Percentiles rank a stretch among this genome's conserved stretches.
phyloP scores from a whole-genome alignment of 2,888 invertebrate genomes.

The Labia minor region DNA sequence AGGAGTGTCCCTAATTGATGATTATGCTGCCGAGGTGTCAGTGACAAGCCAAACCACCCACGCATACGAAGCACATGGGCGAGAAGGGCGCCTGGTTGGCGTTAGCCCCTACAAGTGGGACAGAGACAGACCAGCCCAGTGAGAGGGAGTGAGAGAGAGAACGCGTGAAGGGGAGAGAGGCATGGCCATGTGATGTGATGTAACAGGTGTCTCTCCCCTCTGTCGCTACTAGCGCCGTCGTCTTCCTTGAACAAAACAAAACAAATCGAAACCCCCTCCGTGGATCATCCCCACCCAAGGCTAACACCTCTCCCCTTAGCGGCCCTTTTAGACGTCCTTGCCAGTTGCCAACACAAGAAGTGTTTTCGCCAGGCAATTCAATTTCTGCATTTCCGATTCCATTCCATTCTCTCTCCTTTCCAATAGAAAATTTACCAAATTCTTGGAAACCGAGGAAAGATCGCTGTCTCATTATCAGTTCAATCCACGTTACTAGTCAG shows the following conservation, averaged over 20 bases:
- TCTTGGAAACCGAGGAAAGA: too few species aligned
- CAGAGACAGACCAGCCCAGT: background rate
- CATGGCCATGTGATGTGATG: constrained; percentile 13
- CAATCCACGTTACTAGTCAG: too few species aligned
- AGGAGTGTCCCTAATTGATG: too few species aligned
- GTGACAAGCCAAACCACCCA: background rate
- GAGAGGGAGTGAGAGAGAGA: background rate
- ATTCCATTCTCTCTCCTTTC: background rate
- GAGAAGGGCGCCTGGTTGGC: background rate
- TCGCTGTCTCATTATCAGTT: too few species aligned
- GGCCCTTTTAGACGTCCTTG: constrained; percentile 2
- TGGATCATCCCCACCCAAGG: background rate
- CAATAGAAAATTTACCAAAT: too few species aligned
- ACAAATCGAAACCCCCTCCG: background rate
- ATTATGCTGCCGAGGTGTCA: background rate
- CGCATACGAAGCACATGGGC: too few species aligned
- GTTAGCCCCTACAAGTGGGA: background rate
- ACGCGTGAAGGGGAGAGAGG: too few species aligned
- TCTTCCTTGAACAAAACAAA: background rate
- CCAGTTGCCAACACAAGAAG: background rate
- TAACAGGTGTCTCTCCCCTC: constrained; percentile 8
- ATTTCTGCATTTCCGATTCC: background rate
- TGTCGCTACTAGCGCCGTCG: background rate
- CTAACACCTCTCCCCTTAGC: background rate
- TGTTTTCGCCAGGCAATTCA: background rate